Conservation (phyloP, 2,113 vertebrate genomes). For the Ictalurus punctatus region DNA sequence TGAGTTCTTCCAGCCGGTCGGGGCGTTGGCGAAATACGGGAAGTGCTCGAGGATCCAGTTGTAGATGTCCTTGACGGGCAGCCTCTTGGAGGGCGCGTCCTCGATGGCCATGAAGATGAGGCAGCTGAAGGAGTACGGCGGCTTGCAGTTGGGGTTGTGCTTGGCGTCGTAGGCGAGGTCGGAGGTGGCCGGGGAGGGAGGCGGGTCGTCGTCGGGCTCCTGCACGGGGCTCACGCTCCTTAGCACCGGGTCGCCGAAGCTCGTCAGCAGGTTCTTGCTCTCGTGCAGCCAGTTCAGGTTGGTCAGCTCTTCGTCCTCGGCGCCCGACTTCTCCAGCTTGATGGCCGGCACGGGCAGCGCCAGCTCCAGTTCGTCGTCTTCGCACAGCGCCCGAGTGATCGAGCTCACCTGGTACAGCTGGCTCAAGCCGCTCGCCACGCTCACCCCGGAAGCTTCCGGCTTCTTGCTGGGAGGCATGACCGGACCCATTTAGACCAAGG, state of each 20-base stretch:
- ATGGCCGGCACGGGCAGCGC: constrained; percentile 80
- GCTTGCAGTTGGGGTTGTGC: constrained; percentile 91
- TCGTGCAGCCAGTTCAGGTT: constrained; percentile 91
- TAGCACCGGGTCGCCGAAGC: constrained; percentile 86
- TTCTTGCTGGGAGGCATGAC: constrained; percentile 95
- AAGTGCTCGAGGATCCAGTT: constrained; percentile 95
- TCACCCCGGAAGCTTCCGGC: constrained; percentile 85
- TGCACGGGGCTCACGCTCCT: constrained; percentile 87
- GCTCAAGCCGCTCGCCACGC: constrained; percentile 81
- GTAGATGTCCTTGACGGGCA: constrained; percentile 91
- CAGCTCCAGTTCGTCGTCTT: constrained; percentile 84
- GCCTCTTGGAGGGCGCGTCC: constrained; percentile 85
- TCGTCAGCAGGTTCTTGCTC: constrained; percentile 88
- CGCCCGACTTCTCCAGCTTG: constrained; percentile 79
- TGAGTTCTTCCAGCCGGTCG: constrained; percentile 92
- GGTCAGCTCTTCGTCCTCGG: constrained; percentile 85
- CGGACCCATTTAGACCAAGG: constrained; percentile 88
- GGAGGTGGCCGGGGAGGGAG: constrained; percentile 82
- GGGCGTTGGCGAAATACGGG: constrained; percentile 87
- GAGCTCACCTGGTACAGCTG: constrained; percentile 78
- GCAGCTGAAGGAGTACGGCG: constrained; percentile 91
- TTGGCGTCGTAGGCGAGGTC: constrained; percentile 86
- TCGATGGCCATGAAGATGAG: constrained; percentile 95
- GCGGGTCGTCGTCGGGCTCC: constrained; percentile 82
- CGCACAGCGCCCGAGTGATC: constrained; percentile 80